Evolutionary conservation across 2,797 vertebrate species (phyloP), one percentile per base, ranked within the genome.

Genomic region (Characodon lateralis): DNA sequence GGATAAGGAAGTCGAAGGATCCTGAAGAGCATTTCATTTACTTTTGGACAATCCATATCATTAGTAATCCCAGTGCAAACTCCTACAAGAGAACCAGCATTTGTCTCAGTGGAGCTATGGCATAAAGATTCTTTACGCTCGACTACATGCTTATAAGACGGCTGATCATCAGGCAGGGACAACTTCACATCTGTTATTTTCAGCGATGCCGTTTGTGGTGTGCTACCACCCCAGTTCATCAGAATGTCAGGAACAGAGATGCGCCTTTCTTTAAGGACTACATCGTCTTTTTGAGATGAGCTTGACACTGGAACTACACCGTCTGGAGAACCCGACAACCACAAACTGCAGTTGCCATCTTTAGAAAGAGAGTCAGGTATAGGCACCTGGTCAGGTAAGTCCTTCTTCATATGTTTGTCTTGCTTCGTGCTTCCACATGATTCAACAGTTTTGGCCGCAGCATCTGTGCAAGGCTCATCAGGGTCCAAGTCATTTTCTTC

Each of bases 211-310:
- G n/a, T 51, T 69, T 87, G 82, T 0, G 83, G 76, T 0, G 75
- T 74, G 0, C 59, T 65, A 6, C 59, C 70, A 5, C 65, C 75
- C 87, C 91, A 88, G 13, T 81, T 88, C 71, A 84, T 75, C 12
- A 92, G 71, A 26, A 91, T 87, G 65, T 94, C 88, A 0, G 91
- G 87, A 39, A 91, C 76, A 5, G 91, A 91, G 53, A 73, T 6
- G 0, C 69, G 1, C 28, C 59, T 86, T 59, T 92, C 89, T 76
- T 79, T 87, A 24, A 35, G 1, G n/a, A 20, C 61, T 1, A 80
- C 81, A 2, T 88, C 78, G 41, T 90, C 87, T 72, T 76, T 86
- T 48, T 91, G 89, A 58, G 84, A 88, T 0, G 90, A 91, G 65
- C 85, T 90, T 14, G 85, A 88, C 0, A 89, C 76, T 0, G 91